Evolutionary conservation across 2,888 invertebrate species (phyloP).

Genomic region (Artemia sinica): DNA sequence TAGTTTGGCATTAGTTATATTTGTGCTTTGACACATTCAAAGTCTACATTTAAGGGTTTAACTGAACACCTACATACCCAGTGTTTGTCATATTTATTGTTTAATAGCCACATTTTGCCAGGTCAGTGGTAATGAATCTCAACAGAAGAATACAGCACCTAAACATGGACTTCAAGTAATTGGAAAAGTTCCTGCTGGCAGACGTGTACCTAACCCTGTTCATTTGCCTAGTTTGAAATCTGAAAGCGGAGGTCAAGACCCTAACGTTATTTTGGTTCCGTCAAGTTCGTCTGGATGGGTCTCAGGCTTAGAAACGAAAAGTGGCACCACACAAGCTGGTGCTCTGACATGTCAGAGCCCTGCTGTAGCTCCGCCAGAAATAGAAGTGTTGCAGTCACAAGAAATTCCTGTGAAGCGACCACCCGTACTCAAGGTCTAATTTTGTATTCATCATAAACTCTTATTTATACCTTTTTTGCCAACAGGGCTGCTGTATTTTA

Average conservation of each 20-base stretch:
- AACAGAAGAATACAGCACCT: conserved; percentile 72
- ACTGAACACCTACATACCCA: no score
- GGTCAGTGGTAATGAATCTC: conserved; percentile 73
- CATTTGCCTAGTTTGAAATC: conserved; percentile 97
- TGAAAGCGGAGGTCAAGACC: conserved; percentile 45
- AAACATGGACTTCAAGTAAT: conserved; percentile 99
- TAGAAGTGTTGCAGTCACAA: not conserved
- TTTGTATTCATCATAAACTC: not conserved
- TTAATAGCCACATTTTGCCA: conserved; percentile 30
- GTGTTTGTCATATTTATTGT: no score
- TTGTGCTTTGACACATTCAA: no score
- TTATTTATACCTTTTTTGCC: not conserved
- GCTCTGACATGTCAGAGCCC: conserved; percentile 25
- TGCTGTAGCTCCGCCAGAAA: conserved; percentile 17
- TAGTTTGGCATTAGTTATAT: no score
- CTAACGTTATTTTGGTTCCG: conserved; percentile 57
- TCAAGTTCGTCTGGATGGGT: conserved; percentile 65
- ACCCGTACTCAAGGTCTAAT: not conserved
- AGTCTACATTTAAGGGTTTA: no score
- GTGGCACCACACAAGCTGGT: conserved; percentile 29
- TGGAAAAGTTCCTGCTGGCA: conserved; percentile 94
- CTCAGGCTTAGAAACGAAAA: conserved; percentile 28
- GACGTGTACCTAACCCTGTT: conserved; percentile 79
- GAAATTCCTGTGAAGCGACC: not conserved
- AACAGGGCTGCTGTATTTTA: conserved; percentile 17